A percentile compares a stretch with the other conserved stretches of the same genome.
Evolutionary conservation across 2,797 vertebrate species (phyloP).

Genomic region (Urophycis tenuis): DNA sequence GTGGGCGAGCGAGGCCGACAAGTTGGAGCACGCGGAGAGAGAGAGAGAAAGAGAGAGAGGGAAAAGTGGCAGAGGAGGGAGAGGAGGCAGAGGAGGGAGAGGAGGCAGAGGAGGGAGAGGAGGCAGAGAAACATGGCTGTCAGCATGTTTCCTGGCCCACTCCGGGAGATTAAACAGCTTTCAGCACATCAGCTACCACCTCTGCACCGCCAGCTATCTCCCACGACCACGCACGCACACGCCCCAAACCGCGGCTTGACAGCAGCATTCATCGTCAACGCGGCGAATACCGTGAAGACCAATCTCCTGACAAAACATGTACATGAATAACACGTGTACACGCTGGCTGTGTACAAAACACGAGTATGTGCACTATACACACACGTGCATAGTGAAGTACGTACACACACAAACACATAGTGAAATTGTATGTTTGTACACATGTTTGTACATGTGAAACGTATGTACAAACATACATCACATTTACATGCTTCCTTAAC

Average conservation of each 20-base stretch:
- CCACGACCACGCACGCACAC: slow-evolving; percentile 8
- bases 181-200: slow-evolving; percentile 46
- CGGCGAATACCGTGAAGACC: not conserved
- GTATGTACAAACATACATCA: not conserved
- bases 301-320: not conserved
- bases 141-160: slow-evolving; percentile 49
- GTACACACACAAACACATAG: not conserved
- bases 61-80: not conserved
- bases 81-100: not conserved
- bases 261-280: not conserved
- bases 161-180: slow-evolving; percentile 49
- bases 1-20: not conserved
- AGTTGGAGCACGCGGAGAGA: not conserved
- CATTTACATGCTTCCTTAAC: not conserved
- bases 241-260: not conserved
- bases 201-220: slow-evolving; percentile 1
- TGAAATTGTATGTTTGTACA: not conserved
- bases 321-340: not conserved
- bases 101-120: not conserved
- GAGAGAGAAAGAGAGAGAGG: not conserved
- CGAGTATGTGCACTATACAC: not conserved
- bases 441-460: not conserved
- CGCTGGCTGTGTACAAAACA: not conserved
- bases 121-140: slow-evolving; percentile 33
- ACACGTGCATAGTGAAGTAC: not conserved